Evolutionary conservation across 2,888 invertebrate genomes (phyloP), one percentile per base, ranked within the genome.

Genomic region (Dolichomitus sp.): DNA sequence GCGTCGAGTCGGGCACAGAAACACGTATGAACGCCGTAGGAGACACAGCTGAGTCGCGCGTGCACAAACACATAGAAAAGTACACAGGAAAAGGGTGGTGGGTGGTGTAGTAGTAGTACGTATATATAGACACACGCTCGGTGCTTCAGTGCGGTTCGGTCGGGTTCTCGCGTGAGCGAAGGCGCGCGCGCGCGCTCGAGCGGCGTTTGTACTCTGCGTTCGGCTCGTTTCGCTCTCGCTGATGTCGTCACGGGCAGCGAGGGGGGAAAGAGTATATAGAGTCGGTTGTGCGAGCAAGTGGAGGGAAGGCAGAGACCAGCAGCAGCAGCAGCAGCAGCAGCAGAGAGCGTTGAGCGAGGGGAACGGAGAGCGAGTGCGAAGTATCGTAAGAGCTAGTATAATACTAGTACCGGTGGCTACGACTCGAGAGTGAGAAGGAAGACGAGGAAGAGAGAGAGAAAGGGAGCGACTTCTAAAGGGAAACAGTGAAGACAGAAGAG

Each of bases 141-240:
- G 19, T 40, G 33, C 33, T 59, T 33, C 19, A 33, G 19, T 19
- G 61, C 37, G 61, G n/a, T 66, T 50, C 59, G 59, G n/a, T 73
- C 48, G 73, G 37, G 57, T 42, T 40, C 61, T 50, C 52, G 68
- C 72, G 57, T 59, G 68, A 68, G 76, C 14, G 48, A 76, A 61
- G 77, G 69, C 69, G 59, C n/a, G 37, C 37, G 42, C 70, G 63
- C 65, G 57, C 6, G 12, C 75, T 52, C 33, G 72, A 75, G 65
- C 80, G 40, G 70, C 57, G 63, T 77, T 69, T 74, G 48, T 33
- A 37, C 54, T 59, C 70, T 45, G 37, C 61, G 63, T 76, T 70
- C 78, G 83, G 79, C 74, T 83, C 83, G 74, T 83, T 80, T 84
- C 81, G 84, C 83, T 85, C 82, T 83, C 82, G 80, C 75, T 77